Percentiles rank a stretch among this genome's conserved stretches.
Conservation (phyloP, 2,113 vertebrate species). For the Eptesicus fuscus region DNA sequence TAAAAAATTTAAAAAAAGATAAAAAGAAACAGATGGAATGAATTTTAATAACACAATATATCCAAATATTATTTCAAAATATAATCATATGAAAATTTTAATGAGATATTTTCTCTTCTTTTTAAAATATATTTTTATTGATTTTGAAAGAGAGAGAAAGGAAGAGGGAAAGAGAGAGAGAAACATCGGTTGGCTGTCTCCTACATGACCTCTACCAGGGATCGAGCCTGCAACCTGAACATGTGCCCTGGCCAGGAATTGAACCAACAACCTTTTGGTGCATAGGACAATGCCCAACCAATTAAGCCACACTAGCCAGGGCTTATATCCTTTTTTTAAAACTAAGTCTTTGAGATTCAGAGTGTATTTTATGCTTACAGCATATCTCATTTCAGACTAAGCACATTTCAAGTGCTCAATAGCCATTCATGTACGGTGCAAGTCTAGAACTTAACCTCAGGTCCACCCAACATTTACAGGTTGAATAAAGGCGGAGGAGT, state of each 20-base stretch:
- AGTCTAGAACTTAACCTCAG: background rate
- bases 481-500: background rate
- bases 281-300: background rate
- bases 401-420: background rate
- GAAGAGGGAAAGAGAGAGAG: background rate
- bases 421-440: background rate
- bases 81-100: background rate
- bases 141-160: background rate
- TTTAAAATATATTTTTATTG: background rate
- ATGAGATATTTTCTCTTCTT: background rate
- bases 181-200: background rate
- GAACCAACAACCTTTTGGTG: background rate
- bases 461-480: background rate
- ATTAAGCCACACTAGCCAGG: background rate
- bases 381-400: background rate
- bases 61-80: background rate
- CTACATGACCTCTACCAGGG: background rate
- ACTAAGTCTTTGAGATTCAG: background rate
- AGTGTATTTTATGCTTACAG: background rate
- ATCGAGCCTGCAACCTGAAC: background rate
- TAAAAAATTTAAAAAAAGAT: background rate
- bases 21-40: background rate
- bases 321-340: background rate
- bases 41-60: constrained; percentile 2
- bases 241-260: background rate